These are phyloP conservation scores for Metacarcinus magister DNA, from an alignment of 2,888 invertebrate species.

Conservation along the genomic window DNA sequence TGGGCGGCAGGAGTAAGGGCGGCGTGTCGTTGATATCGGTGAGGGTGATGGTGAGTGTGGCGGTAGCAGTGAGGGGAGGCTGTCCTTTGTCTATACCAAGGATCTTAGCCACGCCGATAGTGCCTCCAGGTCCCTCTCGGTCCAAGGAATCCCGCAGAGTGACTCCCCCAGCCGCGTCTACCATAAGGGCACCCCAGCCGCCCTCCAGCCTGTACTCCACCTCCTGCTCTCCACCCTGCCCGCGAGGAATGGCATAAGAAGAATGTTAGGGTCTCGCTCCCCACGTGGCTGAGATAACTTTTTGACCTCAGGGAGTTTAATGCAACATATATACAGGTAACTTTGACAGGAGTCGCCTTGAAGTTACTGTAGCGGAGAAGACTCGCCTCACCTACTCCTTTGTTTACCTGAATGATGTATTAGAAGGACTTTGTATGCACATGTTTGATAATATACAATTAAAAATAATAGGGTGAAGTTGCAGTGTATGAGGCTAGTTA, in stretches of 20 bases:
- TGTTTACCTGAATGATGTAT: too few species aligned
- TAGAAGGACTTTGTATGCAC: too few species aligned
- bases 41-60: slow-evolving; percentile 72
- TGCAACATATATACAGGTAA: too few species aligned
- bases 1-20: slow-evolving; percentile 71
- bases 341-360: too few species aligned
- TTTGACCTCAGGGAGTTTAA: too few species aligned
- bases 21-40: slow-evolving; percentile 75
- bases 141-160: slow-evolving; percentile 62
- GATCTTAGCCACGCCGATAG: slow-evolving; percentile 63
- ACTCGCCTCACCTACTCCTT: too few species aligned
- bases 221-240: slow-evolving; percentile 47
- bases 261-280: neutral
- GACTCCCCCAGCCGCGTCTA: slow-evolving; percentile 60
- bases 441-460: too few species aligned
- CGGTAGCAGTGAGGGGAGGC: slow-evolving; percentile 67
- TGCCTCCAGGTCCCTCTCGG: slow-evolving; percentile 68
- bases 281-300: neutral
- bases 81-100: slow-evolving; percentile 66
- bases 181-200: slow-evolving; percentile 68
- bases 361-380: too few species aligned
- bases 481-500: too few species aligned
- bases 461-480: too few species aligned
- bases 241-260: neutral
- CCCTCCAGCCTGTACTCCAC: slow-evolving; percentile 64